Conservation (phyloP, 1,140 invertebrate genomes). For the Diachasma alloeum region DNA sequence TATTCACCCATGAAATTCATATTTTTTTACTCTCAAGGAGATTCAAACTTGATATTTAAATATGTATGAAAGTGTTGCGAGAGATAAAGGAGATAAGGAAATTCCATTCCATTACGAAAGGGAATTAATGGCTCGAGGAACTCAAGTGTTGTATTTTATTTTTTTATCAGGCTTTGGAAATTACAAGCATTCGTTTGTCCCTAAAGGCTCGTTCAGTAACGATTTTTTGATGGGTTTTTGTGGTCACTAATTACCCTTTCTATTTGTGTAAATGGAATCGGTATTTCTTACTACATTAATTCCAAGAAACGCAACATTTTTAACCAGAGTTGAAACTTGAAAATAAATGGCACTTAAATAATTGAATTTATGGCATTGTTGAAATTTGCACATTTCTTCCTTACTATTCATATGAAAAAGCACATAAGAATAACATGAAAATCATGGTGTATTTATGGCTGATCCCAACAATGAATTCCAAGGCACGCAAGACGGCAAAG, state of each 20-base stretch:
- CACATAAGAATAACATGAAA: neutral
- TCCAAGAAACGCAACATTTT: neutral
- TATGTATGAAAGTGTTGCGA: constrained; percentile 6
- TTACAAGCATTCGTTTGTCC: neutral
- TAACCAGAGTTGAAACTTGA: neutral
- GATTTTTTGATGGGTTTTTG: constrained; percentile 15
- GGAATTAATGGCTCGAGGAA: neutral
- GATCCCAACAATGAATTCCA: constrained; percentile 27
- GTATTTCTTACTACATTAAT: neutral
- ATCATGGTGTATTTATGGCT: neutral
- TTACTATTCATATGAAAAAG: no score
- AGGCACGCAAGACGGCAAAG: neutral
- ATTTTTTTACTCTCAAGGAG: neutral
- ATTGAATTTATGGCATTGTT: no score
- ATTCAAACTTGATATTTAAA: neutral
- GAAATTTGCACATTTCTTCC: no score
- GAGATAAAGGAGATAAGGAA: constrained; percentile 1
- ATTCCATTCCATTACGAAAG: constrained; percentile 7
- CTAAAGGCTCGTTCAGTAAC: constrained; percentile 4
- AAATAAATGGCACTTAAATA: no score
- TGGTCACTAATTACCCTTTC: constrained; percentile 14
- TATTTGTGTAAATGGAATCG: neutral
- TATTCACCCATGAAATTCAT: neutral
- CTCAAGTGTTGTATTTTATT: neutral
- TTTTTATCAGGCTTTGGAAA: neutral